These are phyloP conservation scores for Nomada ferruginata DNA, from an alignment of 2,888 invertebrate species.

Conservation along the genomic window DNA sequence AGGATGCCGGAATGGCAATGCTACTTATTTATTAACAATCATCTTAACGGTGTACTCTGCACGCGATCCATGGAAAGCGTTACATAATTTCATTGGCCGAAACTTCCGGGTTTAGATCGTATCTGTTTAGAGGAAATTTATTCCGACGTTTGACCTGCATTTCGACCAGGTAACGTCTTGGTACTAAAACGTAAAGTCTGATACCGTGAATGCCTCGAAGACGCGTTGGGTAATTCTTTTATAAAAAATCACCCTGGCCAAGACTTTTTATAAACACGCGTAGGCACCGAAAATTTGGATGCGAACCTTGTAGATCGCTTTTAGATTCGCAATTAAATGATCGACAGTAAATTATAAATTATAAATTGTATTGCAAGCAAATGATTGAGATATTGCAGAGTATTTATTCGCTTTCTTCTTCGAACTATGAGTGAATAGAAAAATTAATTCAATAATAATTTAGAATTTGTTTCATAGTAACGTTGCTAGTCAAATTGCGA, in stretches of 20 bases:
- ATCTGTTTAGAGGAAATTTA: constrained; percentile 32
- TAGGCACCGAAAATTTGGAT: not conserved
- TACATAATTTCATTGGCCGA: constrained; percentile 32
- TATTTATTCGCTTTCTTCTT: too few species aligned
- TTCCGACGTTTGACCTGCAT: constrained; percentile 35
- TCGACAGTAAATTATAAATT: too few species aligned
- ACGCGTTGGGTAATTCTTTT: not conserved
- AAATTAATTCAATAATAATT: too few species aligned
- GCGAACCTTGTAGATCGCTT: too few species aligned
- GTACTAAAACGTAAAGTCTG: not conserved
- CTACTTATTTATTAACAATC: constrained; percentile 39
- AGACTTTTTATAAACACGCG: not conserved
- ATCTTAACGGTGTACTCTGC: constrained; percentile 33
- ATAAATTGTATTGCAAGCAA: too few species aligned
- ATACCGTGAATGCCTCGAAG: constrained; percentile 1
- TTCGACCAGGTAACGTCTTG: not conserved
- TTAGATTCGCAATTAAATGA: too few species aligned
- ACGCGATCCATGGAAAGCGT: constrained; percentile 27
- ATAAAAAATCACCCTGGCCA: not conserved
- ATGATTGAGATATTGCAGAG: too few species aligned
- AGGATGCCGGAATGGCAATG: constrained; percentile 7
- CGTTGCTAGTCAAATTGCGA: too few species aligned
- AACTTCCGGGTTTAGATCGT: constrained; percentile 38
- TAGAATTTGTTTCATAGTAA: too few species aligned
- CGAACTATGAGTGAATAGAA: too few species aligned